phyloP scores from a whole-genome alignment of 2,888 invertebrate genomes.

The Calliopum simillimum region DNA sequence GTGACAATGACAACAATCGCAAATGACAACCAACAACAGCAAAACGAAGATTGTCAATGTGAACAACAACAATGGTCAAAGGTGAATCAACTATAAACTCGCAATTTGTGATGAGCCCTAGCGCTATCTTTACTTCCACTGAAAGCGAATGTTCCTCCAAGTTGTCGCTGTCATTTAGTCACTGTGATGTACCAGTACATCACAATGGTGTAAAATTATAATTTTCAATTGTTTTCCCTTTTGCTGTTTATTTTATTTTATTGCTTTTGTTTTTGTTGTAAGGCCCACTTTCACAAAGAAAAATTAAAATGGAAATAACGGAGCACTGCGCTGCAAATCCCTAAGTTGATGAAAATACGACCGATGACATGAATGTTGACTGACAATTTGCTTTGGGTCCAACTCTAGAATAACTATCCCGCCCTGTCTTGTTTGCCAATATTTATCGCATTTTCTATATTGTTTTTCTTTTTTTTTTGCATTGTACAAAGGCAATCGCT shows the following conservation, averaged over 20 bases:
- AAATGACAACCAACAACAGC: not conserved
- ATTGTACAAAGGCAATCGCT: too few species aligned
- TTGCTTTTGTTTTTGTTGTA: not conserved
- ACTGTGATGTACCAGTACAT: too few species aligned
- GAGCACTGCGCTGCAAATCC: too few species aligned
- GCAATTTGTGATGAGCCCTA: not conserved
- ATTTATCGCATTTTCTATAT: not conserved
- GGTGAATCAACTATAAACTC: constrained; percentile 27
- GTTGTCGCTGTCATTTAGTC: not conserved
- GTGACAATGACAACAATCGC: not conserved
- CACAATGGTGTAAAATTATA: not conserved
- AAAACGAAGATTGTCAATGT: not conserved
- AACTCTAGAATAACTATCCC: constrained; percentile 19
- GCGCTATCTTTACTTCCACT: too few species aligned
- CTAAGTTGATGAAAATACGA: not conserved
- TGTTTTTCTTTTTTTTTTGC: not conserved
- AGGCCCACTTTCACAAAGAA: not conserved
- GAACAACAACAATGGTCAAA: constrained; percentile 15
- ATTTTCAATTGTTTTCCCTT: constrained; percentile 6
- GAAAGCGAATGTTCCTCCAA: not conserved
- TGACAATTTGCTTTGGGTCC: constrained; percentile 21
- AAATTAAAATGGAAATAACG: too few species aligned
- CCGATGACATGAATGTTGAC: not conserved
- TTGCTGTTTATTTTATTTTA: not conserved
- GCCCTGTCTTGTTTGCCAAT: not conserved